phyloP scores from a whole-genome alignment of 1,140 invertebrate species.

The Drosophila auraria region DNA sequence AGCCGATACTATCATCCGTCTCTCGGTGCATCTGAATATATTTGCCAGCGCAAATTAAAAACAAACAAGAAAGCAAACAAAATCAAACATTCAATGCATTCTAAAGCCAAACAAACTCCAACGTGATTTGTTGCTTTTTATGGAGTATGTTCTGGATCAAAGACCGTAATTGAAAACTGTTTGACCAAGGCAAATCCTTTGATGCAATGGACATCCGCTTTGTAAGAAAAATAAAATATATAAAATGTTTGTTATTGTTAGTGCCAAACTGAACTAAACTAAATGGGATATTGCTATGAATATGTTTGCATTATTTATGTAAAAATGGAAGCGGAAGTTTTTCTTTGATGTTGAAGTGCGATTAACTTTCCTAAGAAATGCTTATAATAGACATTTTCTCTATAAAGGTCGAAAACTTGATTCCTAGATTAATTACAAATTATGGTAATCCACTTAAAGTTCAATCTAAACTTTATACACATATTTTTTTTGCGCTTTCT shows the following conservation, averaged over 20 bases:
- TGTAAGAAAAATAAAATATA: constrained; percentile 1
- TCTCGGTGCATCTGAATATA: constrained; percentile 30
- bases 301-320: not conserved
- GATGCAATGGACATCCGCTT: constrained; percentile 46
- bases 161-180: constrained; percentile 61
- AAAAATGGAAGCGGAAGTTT: not conserved
- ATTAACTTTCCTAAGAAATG: too few relatives aligned
- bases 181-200: constrained; percentile 54
- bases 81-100: constrained; percentile 44
- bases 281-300: not conserved
- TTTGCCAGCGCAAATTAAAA: constrained; percentile 70
- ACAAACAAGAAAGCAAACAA: constrained; percentile 64
- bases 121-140: constrained; percentile 38
- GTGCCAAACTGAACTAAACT: not conserved
- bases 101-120: constrained; percentile 24
- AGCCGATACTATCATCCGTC: constrained; percentile 18
- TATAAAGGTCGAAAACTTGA: not conserved
- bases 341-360: too few relatives aligned
- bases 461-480: constrained; percentile 67
- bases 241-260: not conserved
- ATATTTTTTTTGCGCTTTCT: not conserved
- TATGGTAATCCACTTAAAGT: constrained; percentile 70
- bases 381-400: too few relatives aligned
- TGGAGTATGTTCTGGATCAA: constrained; percentile 30
- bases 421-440: constrained; percentile 42